Evolutionary conservation across 37 sponge, comb jelly and placozoan genomes (phyloP).

Genomic region (Haliclona indistincta): DNA sequence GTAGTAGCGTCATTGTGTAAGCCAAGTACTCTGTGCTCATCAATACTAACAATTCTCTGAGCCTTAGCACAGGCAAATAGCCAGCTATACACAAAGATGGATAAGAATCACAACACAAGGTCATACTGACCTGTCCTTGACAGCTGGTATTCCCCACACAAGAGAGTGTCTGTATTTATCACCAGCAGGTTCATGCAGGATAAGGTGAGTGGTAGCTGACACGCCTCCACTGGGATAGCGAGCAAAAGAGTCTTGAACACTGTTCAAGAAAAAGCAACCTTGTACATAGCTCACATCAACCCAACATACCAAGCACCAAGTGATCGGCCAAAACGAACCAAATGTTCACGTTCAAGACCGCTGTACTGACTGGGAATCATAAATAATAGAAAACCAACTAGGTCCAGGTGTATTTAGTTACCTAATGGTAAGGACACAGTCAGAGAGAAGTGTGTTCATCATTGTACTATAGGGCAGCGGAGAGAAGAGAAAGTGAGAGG

Average conservation of each 20-base stretch:
- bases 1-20: background rate
- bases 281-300: background rate
- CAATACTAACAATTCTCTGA: conserved; percentile 26
- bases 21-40: conserved; percentile 34
- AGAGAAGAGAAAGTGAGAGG: conserved; percentile 64
- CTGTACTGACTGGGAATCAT: conserved; percentile 53
- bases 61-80: conserved; percentile 66
- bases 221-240: conserved; percentile 48
- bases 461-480: conserved; percentile 53
- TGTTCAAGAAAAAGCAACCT: background rate
- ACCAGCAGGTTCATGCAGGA: conserved; percentile 65
- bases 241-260: conserved; percentile 72
- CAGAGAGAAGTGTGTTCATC: conserved; percentile 27
- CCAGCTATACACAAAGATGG: conserved; percentile 35
- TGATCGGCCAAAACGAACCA: conserved; percentile 48
- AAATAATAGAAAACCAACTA: conserved; percentile 2
- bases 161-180: conserved; percentile 56
- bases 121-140: conserved; percentile 45
- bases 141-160: conserved; percentile 75
- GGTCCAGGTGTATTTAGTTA: too few relatives aligned
- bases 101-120: background rate
- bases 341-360: conserved; percentile 66
- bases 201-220: conserved; percentile 72
- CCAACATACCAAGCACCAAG: conserved; percentile 62
- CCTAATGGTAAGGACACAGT: conserved; percentile 68